Conservation (phyloP, 2,113 vertebrate species). For the Strix uralensis region DNA sequence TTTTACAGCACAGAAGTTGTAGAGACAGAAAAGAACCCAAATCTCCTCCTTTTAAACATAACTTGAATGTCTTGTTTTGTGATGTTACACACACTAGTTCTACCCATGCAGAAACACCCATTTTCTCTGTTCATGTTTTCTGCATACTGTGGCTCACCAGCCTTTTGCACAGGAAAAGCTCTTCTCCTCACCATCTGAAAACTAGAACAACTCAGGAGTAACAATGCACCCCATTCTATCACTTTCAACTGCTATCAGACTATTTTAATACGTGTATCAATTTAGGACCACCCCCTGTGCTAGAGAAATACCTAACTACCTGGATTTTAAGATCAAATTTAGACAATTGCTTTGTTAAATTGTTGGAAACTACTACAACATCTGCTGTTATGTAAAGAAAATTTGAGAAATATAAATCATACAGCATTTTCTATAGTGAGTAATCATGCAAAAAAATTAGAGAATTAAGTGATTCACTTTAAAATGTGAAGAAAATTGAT, state of each 20-base stretch:
- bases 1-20: background rate
- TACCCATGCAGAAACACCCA: background rate
- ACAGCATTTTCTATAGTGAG: background rate
- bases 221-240: background rate
- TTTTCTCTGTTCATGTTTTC: background rate
- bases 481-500: constrained; percentile 21
- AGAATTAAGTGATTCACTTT: background rate
- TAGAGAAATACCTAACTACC: background rate
- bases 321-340: background rate
- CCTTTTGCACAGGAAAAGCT: background rate
- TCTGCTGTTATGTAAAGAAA: background rate
- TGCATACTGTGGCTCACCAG: background rate
- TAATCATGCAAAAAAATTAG: constrained; percentile 25
- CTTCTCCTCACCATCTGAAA: background rate
- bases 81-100: background rate
- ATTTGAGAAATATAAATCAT: background rate
- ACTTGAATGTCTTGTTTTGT: background rate
- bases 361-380: background rate
- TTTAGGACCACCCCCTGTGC: background rate
- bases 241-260: background rate
- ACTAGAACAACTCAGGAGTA: background rate
- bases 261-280: background rate
- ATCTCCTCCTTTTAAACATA: background rate
- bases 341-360: background rate
- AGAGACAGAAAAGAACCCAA: background rate